These are phyloP conservation scores for Cacatua alba DNA, from an alignment of 2,113 vertebrate genomes.

Conservation along the genomic window DNA sequence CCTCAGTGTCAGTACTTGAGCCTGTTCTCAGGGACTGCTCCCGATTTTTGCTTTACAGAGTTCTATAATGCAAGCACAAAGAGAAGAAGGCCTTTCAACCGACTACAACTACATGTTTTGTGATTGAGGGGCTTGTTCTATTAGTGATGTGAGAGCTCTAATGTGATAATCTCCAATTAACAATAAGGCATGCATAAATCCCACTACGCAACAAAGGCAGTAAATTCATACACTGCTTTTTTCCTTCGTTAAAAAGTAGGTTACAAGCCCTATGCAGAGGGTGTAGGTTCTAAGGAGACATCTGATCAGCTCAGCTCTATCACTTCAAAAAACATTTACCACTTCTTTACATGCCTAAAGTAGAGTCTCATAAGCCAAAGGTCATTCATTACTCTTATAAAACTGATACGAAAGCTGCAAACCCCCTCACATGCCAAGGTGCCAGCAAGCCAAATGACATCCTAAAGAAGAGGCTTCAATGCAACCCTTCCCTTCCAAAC, in stretches of 20 bases:
- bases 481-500: not conserved
- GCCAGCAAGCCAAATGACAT: not conserved
- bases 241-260: not conserved
- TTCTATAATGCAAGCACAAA: not conserved
- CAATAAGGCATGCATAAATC: constrained; percentile 3
- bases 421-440: not conserved
- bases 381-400: not conserved
- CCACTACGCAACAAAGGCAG: not conserved
- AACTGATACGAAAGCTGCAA: not conserved
- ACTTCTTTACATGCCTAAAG: not conserved
- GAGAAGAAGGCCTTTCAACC: not conserved
- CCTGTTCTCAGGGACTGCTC: not conserved
- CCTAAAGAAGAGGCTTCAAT: not conserved
- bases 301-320: not conserved
- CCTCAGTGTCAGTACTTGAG: not conserved
- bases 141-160: not conserved
- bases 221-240: not conserved
- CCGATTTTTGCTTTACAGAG: not conserved
- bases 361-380: not conserved
- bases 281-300: not conserved
- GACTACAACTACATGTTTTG: not conserved
- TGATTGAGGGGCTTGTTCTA: not conserved
- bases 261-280: not conserved
- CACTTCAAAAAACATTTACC: not conserved
- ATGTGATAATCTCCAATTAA: constrained; percentile 4